Base-by-base conservation (phyloP, 2,888 invertebrate species). In the Digitonthophagus gazella region DNA sequence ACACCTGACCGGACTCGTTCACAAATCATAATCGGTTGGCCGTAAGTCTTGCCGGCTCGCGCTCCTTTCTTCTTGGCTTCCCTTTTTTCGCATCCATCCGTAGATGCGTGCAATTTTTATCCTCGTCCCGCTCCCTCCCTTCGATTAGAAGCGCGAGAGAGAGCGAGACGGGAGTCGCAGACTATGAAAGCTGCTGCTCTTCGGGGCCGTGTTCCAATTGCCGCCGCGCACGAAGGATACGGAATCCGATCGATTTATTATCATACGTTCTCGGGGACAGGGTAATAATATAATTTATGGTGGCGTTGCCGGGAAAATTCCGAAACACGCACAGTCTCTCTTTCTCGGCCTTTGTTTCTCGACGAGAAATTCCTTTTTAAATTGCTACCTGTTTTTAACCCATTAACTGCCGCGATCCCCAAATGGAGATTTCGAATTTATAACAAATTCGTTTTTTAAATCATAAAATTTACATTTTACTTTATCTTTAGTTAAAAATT, bases 201-300 rank as follows among this genome's bases (percentile, higher is more conserved):
- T 44, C 28, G 28, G 28, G 28, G 28, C 28, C 78, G 78, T 76
- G 77, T 74, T 77, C 78, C 81, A 80, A 81, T 81, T 81, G 80
- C 81, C 76, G 79, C 79, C 78, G 76, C 80, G 81, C 81, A 80
- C 79, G 65, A 58, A 44, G 28, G 81, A 80, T 81, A 81, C 80
- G 81, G 82, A 82, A 82, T 82, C 82, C 82, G 81, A 82, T 82
- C 82, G 81, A 82, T 82, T 82, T 82, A 82, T 82, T 61, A 81
- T 81, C 81, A 80, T 81, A 81, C 81, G 80, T 61, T 19, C 61
- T 80, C 78, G 79, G 80, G 78, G 82, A 82, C 82, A 82, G 80
- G 81, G 81, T 82, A 82, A 82, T 82, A 82, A 82, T 82, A 81
- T 82, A 82, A 82, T 82, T 82, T 82, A 82, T 82, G 74, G 81